Conservation (phyloP, 2,113 vertebrate genomes). For the Montifringilla adamsi region DNA sequence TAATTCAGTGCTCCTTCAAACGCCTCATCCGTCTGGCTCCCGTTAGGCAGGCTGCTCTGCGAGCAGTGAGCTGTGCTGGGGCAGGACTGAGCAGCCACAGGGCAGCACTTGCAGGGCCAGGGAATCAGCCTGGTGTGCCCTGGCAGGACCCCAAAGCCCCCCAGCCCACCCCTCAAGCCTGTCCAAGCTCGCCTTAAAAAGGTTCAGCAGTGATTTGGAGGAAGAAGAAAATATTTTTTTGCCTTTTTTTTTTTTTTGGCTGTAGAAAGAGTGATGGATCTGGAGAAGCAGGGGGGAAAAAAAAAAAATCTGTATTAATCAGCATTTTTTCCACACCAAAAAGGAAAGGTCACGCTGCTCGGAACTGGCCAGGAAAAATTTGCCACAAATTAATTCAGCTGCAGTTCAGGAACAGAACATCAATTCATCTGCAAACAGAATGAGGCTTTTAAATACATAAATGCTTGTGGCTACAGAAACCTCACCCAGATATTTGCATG, state of each 20-base stretch:
- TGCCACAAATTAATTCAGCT: conserved; percentile 55
- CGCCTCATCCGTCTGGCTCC: neutral
- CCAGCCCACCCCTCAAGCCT: neutral
- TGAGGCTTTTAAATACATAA: conserved; percentile 41
- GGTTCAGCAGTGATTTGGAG: neutral
- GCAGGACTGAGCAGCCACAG: neutral
- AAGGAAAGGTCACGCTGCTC: conserved; percentile 20
- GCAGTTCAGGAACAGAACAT: conserved; percentile 41
- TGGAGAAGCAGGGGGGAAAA: neutral
- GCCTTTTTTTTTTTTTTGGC: neutral
- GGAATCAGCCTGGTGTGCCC: neutral
- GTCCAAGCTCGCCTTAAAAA: neutral
- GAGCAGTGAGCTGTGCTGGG: neutral
- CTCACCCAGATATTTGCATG: conserved; percentile 49
- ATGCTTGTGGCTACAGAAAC: conserved; percentile 41
- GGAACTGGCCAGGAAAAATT: conserved; percentile 42
- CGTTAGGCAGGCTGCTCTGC: conserved; percentile 2
- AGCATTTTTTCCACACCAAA: conserved; percentile 27
- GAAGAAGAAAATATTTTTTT: neutral
- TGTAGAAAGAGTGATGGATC: neutral
- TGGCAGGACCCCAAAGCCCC: neutral
- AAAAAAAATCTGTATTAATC: conserved; percentile 14
- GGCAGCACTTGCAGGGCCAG: neutral
- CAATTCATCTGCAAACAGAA: conserved; percentile 56
- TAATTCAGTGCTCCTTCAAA: conserved; percentile 31